Conservation (phyloP, 2,113 vertebrate species). For the Psettodes erumei region DNA sequence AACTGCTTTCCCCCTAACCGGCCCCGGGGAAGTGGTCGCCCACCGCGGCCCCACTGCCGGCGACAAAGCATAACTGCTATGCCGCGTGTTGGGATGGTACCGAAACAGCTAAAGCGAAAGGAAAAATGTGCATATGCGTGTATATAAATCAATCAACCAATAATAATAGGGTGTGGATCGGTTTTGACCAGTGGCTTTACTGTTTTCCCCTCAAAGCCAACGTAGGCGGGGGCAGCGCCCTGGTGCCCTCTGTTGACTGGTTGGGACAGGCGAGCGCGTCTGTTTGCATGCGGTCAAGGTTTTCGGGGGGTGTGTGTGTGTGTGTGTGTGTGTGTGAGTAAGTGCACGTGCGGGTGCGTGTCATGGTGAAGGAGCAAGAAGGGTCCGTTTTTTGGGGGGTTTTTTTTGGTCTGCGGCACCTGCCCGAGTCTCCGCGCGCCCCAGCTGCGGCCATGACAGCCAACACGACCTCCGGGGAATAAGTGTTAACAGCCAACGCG, state of each 20-base stretch:
- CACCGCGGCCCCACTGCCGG: no score
- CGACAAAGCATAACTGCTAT: constrained; percentile 34
- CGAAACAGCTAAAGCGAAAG: no score
- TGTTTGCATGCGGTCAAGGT: background rate
- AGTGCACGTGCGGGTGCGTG: background rate
- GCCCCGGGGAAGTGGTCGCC: constrained; percentile 49
- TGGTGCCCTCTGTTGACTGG: constrained; percentile 21
- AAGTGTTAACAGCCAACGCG: constrained; percentile 43
- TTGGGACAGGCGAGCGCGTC: background rate
- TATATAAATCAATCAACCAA: no score
- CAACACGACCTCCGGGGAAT: constrained; percentile 49
- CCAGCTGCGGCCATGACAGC: constrained; percentile 70
- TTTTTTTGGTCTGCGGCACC: constrained; percentile 54
- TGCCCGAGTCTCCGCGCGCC: constrained; percentile 49
- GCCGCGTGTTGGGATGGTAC: no score
- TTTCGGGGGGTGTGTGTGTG: no score
- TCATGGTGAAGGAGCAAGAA: constrained; percentile 3
- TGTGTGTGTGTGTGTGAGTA: background rate
- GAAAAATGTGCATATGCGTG: no score
- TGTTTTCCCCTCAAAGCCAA: no score
- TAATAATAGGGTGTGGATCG: no score
- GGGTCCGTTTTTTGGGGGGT: constrained; percentile 37
- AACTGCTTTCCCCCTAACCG: constrained; percentile 57
- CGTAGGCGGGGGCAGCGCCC: background rate
- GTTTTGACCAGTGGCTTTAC: no score